Conservation (phyloP, 2,113 vertebrate species). For the Malurus alboscapulatus region DNA sequence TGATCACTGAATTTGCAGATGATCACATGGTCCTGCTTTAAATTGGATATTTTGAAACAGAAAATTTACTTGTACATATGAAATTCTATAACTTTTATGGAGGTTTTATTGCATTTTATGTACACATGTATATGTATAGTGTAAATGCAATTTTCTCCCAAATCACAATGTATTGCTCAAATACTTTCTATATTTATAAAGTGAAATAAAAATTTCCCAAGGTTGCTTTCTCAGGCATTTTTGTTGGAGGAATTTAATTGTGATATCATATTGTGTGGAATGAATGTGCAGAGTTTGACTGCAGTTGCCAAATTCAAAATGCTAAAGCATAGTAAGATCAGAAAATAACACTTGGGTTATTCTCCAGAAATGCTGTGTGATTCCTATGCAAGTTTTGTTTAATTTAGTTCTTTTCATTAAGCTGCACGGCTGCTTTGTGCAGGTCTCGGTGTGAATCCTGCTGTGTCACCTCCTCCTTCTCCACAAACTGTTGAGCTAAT, state of each 20-base stretch:
- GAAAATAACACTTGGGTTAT: not conserved
- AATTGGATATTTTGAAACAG: not conserved
- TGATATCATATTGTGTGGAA: not conserved
- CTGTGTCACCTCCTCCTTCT: not conserved
- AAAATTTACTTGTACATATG: not conserved
- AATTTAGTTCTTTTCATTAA: not conserved
- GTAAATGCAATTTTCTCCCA: not conserved
- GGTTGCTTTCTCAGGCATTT: not conserved
- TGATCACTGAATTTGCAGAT: not conserved
- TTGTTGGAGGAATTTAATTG: not conserved
- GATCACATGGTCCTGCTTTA: not conserved
- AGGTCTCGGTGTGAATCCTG: not conserved
- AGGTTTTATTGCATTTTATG: not conserved
- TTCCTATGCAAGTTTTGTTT: not conserved
- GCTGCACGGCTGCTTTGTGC: not conserved
- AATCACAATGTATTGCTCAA: not conserved
- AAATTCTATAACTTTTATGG: not conserved
- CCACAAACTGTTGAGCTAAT: not conserved
- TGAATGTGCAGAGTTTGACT: not conserved
- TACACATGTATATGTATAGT: accelerated
- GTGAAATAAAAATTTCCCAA: not conserved
- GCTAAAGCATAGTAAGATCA: not conserved
- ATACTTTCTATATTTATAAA: not conserved
- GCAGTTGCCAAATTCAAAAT: not conserved
- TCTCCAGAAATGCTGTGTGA: not conserved